Percentiles rank a stretch among this genome's conserved stretches.
Conservation (phyloP, 2,888 invertebrate genomes). For the Aphodius sticticus region DNA sequence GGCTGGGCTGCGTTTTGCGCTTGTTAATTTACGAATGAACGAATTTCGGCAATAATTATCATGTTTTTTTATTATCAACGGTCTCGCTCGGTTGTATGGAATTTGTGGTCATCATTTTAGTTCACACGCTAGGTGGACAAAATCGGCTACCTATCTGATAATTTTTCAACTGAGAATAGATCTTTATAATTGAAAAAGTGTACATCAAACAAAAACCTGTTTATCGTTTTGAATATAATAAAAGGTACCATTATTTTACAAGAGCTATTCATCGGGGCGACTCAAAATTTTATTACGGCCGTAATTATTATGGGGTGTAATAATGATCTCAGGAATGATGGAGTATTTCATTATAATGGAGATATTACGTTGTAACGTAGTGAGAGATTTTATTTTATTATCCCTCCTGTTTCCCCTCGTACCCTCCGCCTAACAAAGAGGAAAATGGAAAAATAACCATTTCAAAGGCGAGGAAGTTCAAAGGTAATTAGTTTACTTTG, state of each 20-base stretch:
- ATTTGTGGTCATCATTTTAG: too few species aligned
- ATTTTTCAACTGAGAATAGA: too few species aligned
- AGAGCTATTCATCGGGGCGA: not conserved
- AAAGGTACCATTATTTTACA: not conserved
- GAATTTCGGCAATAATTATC: not conserved
- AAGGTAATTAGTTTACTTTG: slow-evolving; percentile 4
- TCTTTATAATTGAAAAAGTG: too few species aligned
- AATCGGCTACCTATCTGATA: too few species aligned
- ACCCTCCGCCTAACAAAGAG: not conserved
- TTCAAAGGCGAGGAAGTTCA: slow-evolving; percentile 4
- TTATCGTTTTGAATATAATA: not conserved
- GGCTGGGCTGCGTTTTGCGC: not conserved
- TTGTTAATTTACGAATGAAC: not conserved
- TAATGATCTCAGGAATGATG: not conserved
- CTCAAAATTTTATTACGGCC: not conserved
- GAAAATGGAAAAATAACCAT: not conserved
- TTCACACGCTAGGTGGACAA: too few species aligned
- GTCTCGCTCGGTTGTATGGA: not conserved
- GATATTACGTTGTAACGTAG: not conserved
- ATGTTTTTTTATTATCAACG: not conserved
- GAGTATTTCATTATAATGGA: not conserved
- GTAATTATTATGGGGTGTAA: slow-evolving; percentile 4
- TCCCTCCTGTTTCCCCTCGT: not conserved
- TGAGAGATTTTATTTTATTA: not conserved
- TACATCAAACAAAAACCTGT: too few species aligned